phyloP scores from a whole-genome alignment of 1,140 invertebrate genomes.

The Pectinophora gossypiella region DNA sequence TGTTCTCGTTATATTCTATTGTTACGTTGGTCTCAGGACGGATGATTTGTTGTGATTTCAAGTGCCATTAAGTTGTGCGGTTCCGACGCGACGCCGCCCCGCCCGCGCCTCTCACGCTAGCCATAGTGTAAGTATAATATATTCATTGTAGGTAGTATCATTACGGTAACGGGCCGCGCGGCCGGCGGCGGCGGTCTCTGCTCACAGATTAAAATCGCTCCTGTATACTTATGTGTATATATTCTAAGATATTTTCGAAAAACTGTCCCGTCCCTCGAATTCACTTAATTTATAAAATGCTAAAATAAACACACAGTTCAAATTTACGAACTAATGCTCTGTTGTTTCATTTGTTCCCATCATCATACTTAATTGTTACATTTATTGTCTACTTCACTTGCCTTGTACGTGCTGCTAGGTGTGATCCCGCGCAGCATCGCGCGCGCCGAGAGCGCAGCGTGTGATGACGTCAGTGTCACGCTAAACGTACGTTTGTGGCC shows the following conservation, averaged over 20 bases:
- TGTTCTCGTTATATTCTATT: constrained; percentile 3
- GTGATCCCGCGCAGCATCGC: too few relatives aligned
- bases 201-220: not conserved
- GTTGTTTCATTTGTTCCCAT: constrained; percentile 3
- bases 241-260: constrained; percentile 47
- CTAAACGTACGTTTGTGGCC: too few relatives aligned
- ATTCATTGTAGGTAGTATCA: not conserved
- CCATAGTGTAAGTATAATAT: not conserved
- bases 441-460: too few relatives aligned
- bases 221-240: constrained; percentile 6
- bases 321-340: constrained; percentile 27
- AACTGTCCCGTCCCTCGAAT: constrained; percentile 64
- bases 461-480: too few relatives aligned
- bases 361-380: not conserved
- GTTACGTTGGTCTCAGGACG: not conserved
- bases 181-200: not conserved
- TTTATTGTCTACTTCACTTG: not conserved
- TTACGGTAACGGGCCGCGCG: not conserved
- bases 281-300: constrained; percentile 47
- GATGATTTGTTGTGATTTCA: constrained; percentile 3
- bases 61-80: constrained; percentile 2
- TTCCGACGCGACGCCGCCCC: not conserved
- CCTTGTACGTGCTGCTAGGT: too few relatives aligned
- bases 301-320: constrained; percentile 50
- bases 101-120: not conserved